phyloP scores from a whole-genome alignment of 1,140 invertebrate genomes.

The Drosophila seguyi region DNA sequence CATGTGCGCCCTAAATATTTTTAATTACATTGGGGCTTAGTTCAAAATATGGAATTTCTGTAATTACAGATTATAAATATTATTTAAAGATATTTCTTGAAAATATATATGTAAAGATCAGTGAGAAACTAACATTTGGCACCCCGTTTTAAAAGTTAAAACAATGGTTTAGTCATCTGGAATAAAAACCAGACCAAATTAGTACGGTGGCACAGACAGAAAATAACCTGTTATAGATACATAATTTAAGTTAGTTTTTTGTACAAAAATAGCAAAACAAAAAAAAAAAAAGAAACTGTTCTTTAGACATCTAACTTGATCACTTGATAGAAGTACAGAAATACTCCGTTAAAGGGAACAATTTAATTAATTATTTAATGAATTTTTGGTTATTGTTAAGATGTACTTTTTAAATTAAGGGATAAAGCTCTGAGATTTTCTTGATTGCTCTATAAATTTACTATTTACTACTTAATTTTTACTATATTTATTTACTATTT shows the following conservation, averaged over 20 bases:
- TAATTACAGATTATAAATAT: neutral
- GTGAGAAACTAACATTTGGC: neutral
- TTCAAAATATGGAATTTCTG: neutral
- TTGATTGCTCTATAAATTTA: neutral
- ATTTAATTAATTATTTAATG: too few relatives aligned
- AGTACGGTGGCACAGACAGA: conserved; percentile 1
- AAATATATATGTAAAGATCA: neutral
- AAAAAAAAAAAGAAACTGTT: too few relatives aligned
- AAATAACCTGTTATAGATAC: conserved; percentile 11
- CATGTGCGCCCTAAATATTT: neutral
- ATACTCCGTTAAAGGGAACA: neutral
- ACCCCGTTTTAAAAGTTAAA: neutral
- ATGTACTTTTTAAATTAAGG: too few relatives aligned
- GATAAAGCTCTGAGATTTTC: too few relatives aligned
- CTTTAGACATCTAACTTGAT: neutral
- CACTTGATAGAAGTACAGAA: neutral
- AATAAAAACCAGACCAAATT: neutral
- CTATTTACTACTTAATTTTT: too few relatives aligned
- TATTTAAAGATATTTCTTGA: neutral
- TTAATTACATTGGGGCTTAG: neutral
- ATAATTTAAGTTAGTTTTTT: neutral
- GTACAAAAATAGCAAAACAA: neutral
- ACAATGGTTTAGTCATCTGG: neutral
- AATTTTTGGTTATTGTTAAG: too few relatives aligned
- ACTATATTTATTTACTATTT: too few relatives aligned